A percentile compares a stretch with the other conserved stretches of the same genome.
Evolutionary conservation across 2,888 invertebrate species (phyloP).

Genomic region (Brachypalpus laphriformis): DNA sequence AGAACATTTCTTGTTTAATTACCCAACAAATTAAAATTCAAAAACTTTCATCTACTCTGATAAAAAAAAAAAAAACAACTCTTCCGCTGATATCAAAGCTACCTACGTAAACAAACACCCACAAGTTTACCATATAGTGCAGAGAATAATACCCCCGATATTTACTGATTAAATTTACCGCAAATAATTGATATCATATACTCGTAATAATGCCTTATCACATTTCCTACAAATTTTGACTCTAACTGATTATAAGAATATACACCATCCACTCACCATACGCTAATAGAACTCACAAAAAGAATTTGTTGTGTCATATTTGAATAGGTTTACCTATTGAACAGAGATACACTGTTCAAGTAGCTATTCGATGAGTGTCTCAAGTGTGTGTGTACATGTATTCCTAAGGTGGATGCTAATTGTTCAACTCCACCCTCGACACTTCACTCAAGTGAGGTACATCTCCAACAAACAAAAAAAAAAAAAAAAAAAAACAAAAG

Average conservation of each 20-base stretch:
- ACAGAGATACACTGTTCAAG: not conserved
- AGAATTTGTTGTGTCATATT: not conserved
- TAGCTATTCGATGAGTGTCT: conserved; percentile 2
- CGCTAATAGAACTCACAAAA: not conserved
- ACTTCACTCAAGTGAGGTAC: conserved; percentile 35
- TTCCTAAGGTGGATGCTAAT: conserved; percentile 35
- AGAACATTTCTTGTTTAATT: not conserved
- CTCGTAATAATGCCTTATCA: not conserved
- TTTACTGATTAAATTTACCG: conserved; percentile 8
- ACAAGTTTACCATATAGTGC: not conserved
- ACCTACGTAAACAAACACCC: not conserved
- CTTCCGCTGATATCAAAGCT: not conserved
- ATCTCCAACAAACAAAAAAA: conserved; percentile 17
- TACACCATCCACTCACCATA: not conserved
- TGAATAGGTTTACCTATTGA: not conserved
- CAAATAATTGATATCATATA: not conserved
- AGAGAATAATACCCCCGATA: not conserved
- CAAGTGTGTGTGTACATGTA: not conserved
- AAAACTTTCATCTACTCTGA: not conserved
- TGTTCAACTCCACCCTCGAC: conserved; percentile 27
- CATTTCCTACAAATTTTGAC: not conserved
- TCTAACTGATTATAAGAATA: not conserved
- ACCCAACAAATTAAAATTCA: not conserved
- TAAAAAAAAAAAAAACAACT: not conserved
- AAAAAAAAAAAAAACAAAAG: conserved; percentile 21